These are phyloP conservation scores for Sinhomidia bicolor DNA, from an alignment of 2,888 invertebrate species.

Conservation along the genomic window DNA sequence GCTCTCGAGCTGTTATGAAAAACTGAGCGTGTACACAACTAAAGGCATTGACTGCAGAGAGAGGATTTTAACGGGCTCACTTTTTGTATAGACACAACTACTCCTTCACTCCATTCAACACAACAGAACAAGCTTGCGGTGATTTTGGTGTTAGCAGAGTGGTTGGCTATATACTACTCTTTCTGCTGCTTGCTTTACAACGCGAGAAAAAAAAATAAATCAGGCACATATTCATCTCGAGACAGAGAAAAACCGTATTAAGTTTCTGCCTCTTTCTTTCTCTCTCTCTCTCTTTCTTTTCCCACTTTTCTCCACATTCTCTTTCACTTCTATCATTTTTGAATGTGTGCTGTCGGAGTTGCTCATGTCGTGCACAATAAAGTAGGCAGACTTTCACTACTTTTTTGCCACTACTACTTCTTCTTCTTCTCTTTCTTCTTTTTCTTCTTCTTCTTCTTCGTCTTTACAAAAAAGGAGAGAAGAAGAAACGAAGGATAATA, in stretches of 20 bases:
- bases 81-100: conserved; percentile 2
- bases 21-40: no score
- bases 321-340: conserved; percentile 21
- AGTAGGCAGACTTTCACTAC: no score
- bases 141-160: neutral
- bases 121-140: neutral
- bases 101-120: neutral
- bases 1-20: neutral
- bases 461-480: neutral
- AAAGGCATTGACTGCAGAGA: neutral
- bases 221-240: neutral
- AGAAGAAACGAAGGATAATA: conserved; percentile 12
- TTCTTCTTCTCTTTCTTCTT: no score
- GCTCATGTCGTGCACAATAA: no score
- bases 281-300: neutral
- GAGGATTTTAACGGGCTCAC: neutral
- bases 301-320: no score
- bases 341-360: neutral
- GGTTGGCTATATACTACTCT: no score
- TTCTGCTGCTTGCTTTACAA: no score
- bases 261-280: neutral
- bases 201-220: conserved; percentile 27
- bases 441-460: no score
- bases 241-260: conserved; percentile 30
- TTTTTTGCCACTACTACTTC: no score